Conservation (phyloP, 2,888 invertebrate species). For the Epirrhoe tristata region DNA sequence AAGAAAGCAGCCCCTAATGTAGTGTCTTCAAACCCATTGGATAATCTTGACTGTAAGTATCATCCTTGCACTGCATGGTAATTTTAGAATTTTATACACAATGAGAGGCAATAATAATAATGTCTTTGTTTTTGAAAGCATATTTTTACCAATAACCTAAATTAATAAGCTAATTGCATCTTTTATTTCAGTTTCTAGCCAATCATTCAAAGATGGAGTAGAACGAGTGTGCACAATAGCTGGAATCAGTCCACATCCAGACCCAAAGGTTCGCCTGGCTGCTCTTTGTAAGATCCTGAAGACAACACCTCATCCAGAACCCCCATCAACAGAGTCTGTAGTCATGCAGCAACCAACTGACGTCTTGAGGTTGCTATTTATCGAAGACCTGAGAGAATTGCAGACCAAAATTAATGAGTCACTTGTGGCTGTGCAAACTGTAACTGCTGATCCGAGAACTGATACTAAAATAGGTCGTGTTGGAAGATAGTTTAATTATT, state of each 20-base stretch:
- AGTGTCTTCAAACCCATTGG: slow-evolving; percentile 92
- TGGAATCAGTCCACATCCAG: slow-evolving; percentile 76
- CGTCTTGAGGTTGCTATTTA: slow-evolving; percentile 91
- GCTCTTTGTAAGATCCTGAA: slow-evolving; percentile 92
- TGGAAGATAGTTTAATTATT: slow-evolving; percentile 81
- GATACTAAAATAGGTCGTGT: slow-evolving; percentile 97
- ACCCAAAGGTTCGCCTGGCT: slow-evolving; percentile 76
- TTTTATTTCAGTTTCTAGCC: slow-evolving; percentile 88
- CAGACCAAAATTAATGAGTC: slow-evolving; percentile 98
- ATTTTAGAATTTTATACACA: no score
- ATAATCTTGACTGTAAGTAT: slow-evolving; percentile 93
- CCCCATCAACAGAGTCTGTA: slow-evolving; percentile 63
- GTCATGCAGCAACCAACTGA: slow-evolving; percentile 83
- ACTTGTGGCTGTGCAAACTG: slow-evolving; percentile 95
- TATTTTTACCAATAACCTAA: no score
- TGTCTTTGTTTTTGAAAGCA: no score
- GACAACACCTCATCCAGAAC: slow-evolving; percentile 92
- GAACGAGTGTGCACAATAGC: slow-evolving; percentile 89
- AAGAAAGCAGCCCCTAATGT: slow-evolving; percentile 89
- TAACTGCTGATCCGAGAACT: slow-evolving; percentile 98
- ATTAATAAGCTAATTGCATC: neutral
- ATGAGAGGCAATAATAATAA: no score
- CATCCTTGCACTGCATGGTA: neutral
- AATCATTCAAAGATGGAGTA: slow-evolving; percentile 93
- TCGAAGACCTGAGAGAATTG: slow-evolving; percentile 93